A percentile compares a stretch with the other conserved stretches of the same genome.
Evolutionary conservation across 2,888 invertebrate genomes (phyloP).

Genomic region (Litoditis marina): DNA sequence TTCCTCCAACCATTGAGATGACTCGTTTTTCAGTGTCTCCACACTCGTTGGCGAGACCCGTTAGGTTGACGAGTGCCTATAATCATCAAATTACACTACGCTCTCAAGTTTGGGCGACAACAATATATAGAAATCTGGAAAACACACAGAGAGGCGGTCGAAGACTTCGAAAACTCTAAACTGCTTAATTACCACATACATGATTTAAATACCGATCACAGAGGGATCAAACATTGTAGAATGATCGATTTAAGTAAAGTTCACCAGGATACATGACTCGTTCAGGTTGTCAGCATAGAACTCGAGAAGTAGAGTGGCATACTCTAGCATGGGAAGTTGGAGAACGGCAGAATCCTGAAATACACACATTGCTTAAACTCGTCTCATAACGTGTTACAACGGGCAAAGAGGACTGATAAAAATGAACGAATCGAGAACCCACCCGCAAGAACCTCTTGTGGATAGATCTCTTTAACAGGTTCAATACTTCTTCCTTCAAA

Average conservation of each 20-base stretch:
- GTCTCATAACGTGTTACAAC: background rate
- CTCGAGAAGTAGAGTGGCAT: constrained; percentile 34
- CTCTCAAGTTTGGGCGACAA: background rate
- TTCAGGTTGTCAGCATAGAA: constrained; percentile 19
- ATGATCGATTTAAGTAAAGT: too few species aligned
- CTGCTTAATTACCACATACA: too few species aligned
- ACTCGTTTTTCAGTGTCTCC: constrained; percentile 34
- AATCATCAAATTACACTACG: background rate
- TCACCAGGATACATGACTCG: constrained; percentile 15
- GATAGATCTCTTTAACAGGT: constrained; percentile 31
- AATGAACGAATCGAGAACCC: background rate
- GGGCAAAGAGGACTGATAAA: background rate
- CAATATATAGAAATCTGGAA: background rate
- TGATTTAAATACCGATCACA: too few species aligned
- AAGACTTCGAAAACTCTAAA: too few species aligned
- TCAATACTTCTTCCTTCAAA: constrained; percentile 22
- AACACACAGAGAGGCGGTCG: too few species aligned
- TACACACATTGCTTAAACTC: too few species aligned
- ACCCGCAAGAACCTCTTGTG: constrained; percentile 34
- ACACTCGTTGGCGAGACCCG: constrained; percentile 37
- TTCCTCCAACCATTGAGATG: constrained; percentile 28
- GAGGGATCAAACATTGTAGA: too few species aligned
- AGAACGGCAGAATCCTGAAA: constrained; percentile 35
- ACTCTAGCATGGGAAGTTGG: constrained; percentile 38
- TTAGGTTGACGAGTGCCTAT: constrained; percentile 25